These are phyloP conservation scores for Oscheius sp. DNA, from an alignment of 2,888 invertebrate species.

Conservation along the genomic window DNA sequence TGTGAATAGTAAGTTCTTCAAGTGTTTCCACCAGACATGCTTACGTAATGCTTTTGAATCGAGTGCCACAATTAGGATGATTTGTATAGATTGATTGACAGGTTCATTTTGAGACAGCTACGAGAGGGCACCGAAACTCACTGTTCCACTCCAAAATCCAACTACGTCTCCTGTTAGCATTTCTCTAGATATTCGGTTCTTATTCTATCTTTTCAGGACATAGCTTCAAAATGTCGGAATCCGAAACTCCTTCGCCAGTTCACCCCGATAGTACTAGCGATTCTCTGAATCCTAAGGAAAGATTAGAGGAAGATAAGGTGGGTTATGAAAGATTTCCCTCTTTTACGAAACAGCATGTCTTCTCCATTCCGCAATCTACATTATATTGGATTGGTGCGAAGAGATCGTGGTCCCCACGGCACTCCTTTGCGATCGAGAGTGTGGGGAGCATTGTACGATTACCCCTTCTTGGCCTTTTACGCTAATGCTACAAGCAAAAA, in stretches of 20 bases:
- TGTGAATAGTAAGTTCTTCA: too few species aligned
- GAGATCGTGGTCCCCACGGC: background rate
- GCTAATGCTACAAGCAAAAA: background rate
- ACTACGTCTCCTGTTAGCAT: too few species aligned
- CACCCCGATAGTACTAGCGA: background rate
- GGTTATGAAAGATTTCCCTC: conserved; percentile 18
- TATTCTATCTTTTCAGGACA: too few species aligned
- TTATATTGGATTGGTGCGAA: background rate
- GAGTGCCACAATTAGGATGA: too few species aligned
- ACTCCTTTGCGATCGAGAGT: background rate
- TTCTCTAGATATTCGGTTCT: too few species aligned
- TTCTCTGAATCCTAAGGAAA: background rate
- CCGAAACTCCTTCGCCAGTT: background rate
- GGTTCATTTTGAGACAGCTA: too few species aligned
- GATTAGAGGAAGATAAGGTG: conserved; percentile 22
- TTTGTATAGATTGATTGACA: too few species aligned
- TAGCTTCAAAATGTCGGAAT: conserved; percentile 1
- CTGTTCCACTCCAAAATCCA: too few species aligned
- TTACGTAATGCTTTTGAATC: too few species aligned
- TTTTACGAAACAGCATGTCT: background rate
- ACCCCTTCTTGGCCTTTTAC: conserved; percentile 19
- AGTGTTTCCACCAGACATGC: too few species aligned
- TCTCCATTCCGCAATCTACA: background rate
- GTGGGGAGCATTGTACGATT: conserved; percentile 8
- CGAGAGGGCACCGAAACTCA: too few species aligned